Evolutionary conservation across 2,113 vertebrate species (phyloP), one percentile per base, ranked within the genome.

Genomic region (Helogale parvula): DNA sequence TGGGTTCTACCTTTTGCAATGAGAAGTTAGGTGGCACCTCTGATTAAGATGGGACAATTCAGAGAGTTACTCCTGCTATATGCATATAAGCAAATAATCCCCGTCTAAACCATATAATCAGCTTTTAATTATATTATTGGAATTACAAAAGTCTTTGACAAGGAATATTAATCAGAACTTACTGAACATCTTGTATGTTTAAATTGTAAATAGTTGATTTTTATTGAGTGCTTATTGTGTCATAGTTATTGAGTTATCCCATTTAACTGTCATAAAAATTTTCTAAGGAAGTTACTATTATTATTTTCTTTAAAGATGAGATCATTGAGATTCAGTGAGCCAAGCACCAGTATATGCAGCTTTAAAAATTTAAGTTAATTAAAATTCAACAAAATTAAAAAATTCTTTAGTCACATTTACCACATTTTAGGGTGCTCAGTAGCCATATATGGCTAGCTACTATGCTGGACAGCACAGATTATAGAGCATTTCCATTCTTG

Each of bases 111-210:
- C 45, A 69, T 74, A 33, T 71, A 31, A 74, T 74, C 35, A 85
- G 52, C 63, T 93, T 92, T 87, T 81, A 72, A 72, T 47, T 86
- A 29, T 74, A 29, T 68, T 88, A 63, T n/a, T 86, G 25, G n/a
- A 68, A 76, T 77, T 88, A 71, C 89, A 94, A 96, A 15, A 54
- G 29, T 69, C 66, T 45, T 87, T 97, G 31, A 88, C 31, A 88
- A 69, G 45, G 63, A 79, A 21, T 4, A 25, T 65, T 13, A 66
- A 54, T 91, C 66, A 71, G 27, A 85, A 88, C 72, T 88, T 76
- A 69, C 27, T 35, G 23, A 93, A 13, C 21, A 60, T 52, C 3
- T 81, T 86, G 1, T 74, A 27, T 83, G 25, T 95, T 72, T 88
- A 38, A 45, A 54, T 88, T 86, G 13, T 33, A 69, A 85, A 65